Conservation (phyloP, 1,140 invertebrate species). For the Amphibalanus amphitrite region DNA sequence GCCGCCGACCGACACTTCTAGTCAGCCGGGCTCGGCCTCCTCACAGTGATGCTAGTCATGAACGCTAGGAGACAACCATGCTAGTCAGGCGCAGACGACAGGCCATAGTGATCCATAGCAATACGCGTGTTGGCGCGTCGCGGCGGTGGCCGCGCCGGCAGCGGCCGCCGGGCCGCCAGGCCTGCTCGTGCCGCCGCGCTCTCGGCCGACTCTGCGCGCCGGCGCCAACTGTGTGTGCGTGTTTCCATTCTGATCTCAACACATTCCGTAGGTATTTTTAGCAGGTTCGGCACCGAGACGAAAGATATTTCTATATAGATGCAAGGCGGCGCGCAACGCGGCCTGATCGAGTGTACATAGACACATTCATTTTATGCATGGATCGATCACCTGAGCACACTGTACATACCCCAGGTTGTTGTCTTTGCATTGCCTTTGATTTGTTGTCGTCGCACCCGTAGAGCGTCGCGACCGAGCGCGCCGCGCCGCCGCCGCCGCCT, state of each 20-base stretch:
- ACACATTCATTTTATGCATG: constrained; percentile 2
- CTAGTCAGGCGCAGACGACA: background rate
- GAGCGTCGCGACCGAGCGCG: too few relatives aligned
- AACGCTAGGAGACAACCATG: background rate
- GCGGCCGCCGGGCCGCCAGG: too few relatives aligned
- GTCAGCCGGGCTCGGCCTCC: background rate
- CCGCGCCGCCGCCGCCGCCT: too few relatives aligned
- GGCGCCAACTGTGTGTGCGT: background rate
- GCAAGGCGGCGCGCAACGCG: background rate
- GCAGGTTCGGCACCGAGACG: background rate
- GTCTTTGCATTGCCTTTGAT: background rate
- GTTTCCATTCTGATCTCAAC: constrained; percentile 1
- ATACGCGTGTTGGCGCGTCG: background rate
- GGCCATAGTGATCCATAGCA: background rate
- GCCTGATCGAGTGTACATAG: background rate
- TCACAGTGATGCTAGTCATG: background rate
- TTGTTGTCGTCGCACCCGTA: background rate
- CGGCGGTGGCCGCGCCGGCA: too few relatives aligned
- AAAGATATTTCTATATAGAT: background rate
- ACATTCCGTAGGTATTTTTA: constrained; percentile 2
- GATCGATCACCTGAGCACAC: background rate
- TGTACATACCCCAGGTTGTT: background rate
- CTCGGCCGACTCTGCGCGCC: too few relatives aligned
- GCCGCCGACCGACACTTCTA: background rate
- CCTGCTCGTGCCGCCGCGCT: background rate